Conservation (phyloP, 2,888 invertebrate species). For the Automeris io region DNA sequence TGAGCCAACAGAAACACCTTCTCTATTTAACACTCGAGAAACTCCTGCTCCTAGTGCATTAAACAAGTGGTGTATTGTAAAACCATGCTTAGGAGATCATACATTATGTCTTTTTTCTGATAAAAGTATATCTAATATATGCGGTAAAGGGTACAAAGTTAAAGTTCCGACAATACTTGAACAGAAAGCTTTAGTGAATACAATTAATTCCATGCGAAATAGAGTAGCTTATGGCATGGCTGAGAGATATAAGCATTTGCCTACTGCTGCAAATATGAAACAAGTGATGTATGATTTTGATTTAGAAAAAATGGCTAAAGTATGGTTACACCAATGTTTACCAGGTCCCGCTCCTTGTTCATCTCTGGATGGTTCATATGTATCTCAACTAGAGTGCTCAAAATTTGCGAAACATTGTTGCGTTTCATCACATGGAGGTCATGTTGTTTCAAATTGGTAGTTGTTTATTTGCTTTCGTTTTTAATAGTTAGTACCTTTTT, state of each 20-base stretch:
- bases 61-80: slow-evolving; percentile 57
- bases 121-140: slow-evolving; percentile 36
- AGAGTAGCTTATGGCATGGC: slow-evolving; percentile 47
- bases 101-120: slow-evolving; percentile 55
- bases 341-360: slow-evolving; percentile 61
- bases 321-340: slow-evolving; percentile 60
- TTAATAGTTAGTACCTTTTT: not conserved
- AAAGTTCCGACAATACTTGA: slow-evolving; percentile 33
- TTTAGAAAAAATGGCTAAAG: slow-evolving; percentile 50
- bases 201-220: slow-evolving; percentile 62
- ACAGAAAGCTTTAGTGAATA: slow-evolving; percentile 47
- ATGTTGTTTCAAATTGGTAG: slow-evolving; percentile 38
- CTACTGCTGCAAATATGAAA: slow-evolving; percentile 58
- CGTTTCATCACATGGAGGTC: slow-evolving; percentile 19
- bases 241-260: slow-evolving; percentile 44
- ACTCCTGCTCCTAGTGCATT: slow-evolving; percentile 15
- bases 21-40: slow-evolving; percentile 9
- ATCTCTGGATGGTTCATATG: slow-evolving; percentile 45
- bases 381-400: slow-evolving; percentile 58
- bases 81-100: slow-evolving; percentile 64
- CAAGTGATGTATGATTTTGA: slow-evolving; percentile 60
- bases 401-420: slow-evolving; percentile 54
- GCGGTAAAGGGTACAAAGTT: slow-evolving; percentile 39
- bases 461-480: slow-evolving; percentile 1
- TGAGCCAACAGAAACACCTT: slow-evolving; percentile 8